Percentiles rank a stretch among this genome's conserved stretches.
These are phyloP conservation scores for Idaea aversata DNA, from an alignment of 2,888 invertebrate species.

Conservation along the genomic window DNA sequence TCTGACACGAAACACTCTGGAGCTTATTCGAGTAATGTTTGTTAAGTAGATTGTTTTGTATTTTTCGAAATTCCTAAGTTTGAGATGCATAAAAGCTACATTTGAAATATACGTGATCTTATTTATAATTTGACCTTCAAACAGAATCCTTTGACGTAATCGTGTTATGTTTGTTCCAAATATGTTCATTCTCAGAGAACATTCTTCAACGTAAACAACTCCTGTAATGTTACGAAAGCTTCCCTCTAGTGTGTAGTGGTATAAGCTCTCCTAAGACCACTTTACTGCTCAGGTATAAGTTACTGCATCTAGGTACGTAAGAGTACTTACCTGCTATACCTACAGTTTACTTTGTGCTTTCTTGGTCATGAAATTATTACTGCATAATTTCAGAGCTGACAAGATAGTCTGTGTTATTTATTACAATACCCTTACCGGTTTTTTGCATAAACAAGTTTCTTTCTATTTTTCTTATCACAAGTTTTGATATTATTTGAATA, in stretches of 20 bases:
- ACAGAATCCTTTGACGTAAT: background rate
- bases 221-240: conserved; percentile 32
- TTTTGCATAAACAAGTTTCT: too few species aligned
- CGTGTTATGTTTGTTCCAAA: background rate
- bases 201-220: background rate
- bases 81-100: background rate
- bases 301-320: conserved; percentile 25
- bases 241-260: conserved; percentile 42
- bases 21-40: conserved; percentile 23
- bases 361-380: conserved; percentile 49
- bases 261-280: conserved; percentile 49
- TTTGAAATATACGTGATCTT: background rate
- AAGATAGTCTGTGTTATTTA: conserved; percentile 26
- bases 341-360: conserved; percentile 43
- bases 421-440: too few species aligned
- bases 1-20: background rate
- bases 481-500: too few species aligned
- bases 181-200: background rate
- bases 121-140: background rate
- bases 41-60: conserved; percentile 13
- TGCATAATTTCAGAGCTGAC: conserved; percentile 42
- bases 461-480: too few species aligned
- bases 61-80: background rate
- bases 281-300: conserved; percentile 41
- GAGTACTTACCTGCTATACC: conserved; percentile 9